A percentile compares a stretch with the other conserved stretches of the same genome.
These are phyloP conservation scores for Herpetotheres cachinnans DNA, from an alignment of 2,113 vertebrate genomes.

Conservation along the genomic window DNA sequence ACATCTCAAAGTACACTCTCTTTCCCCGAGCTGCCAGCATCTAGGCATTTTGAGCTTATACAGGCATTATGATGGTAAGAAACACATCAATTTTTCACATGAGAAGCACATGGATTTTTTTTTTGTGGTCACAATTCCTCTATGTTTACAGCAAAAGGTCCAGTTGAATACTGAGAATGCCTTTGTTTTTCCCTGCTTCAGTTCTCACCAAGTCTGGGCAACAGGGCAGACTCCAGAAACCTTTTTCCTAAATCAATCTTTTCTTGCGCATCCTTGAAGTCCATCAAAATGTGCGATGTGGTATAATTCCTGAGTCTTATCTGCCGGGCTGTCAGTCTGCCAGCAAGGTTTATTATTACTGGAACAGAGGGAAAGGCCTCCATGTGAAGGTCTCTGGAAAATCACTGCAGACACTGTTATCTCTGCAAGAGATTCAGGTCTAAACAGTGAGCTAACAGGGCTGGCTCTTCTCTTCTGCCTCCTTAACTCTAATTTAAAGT, in stretches of 20 bases:
- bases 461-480: neutral
- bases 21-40: neutral
- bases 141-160: neutral
- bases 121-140: neutral
- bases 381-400: conserved; percentile 26
- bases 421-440: neutral
- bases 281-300: neutral
- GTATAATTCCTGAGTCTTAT: conserved; percentile 14
- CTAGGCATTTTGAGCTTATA: neutral
- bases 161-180: neutral
- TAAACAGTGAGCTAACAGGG: neutral
- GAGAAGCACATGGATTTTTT: neutral
- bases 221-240: neutral
- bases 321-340: neutral
- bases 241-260: neutral
- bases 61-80: neutral
- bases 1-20: neutral
- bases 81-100: neutral
- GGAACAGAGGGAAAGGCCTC: conserved; percentile 3
- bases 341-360: conserved; percentile 25
- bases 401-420: neutral
- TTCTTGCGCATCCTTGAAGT: conserved; percentile 44
- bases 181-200: neutral
- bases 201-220: neutral
- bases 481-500: neutral